A percentile compares a stretch with the other conserved stretches of the same genome.
Conservation (phyloP, 2,888 invertebrate species). For the Thysanoteuthis rhombus region DNA sequence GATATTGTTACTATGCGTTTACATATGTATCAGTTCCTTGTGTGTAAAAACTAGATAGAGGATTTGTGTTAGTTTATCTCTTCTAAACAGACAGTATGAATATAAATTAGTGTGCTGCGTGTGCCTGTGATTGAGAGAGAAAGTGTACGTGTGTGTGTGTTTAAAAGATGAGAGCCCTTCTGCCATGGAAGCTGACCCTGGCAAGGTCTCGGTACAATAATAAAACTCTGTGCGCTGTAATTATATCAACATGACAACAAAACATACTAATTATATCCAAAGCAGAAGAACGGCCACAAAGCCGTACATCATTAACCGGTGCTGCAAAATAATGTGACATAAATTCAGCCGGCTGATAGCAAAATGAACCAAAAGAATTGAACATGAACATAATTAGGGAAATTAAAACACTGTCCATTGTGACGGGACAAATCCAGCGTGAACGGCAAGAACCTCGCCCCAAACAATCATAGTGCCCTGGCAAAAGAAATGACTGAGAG, state of each 20-base stretch:
- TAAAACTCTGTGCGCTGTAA: slow-evolving; percentile 12
- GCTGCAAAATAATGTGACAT: slow-evolving; percentile 24
- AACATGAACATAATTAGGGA: slow-evolving; percentile 15
- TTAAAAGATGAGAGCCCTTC: not conserved
- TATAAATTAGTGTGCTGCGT: not conserved
- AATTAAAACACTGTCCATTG: slow-evolving; percentile 14
- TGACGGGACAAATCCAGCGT: slow-evolving; percentile 12
- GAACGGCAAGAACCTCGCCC: not conserved
- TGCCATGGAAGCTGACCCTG: not conserved
- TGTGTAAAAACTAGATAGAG: not conserved
- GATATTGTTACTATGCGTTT: not conserved
- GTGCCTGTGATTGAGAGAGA: not conserved
- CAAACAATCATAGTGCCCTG: not conserved
- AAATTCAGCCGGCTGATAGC: slow-evolving; percentile 14
- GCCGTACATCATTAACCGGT: slow-evolving; percentile 18
- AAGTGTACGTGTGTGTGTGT: not conserved
- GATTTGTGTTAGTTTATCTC: not conserved
- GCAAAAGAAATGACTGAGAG: not conserved
- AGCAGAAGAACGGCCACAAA: not conserved
- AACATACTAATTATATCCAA: not conserved
- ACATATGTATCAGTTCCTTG: not conserved
- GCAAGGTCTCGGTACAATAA: not conserved
- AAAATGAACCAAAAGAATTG: slow-evolving; percentile 26
- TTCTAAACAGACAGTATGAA: not conserved
- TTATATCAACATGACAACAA: slow-evolving; percentile 12